Evolutionary conservation across 2,797 vertebrate genomes (phyloP).

Genomic region (Enteromius viviparus): DNA sequence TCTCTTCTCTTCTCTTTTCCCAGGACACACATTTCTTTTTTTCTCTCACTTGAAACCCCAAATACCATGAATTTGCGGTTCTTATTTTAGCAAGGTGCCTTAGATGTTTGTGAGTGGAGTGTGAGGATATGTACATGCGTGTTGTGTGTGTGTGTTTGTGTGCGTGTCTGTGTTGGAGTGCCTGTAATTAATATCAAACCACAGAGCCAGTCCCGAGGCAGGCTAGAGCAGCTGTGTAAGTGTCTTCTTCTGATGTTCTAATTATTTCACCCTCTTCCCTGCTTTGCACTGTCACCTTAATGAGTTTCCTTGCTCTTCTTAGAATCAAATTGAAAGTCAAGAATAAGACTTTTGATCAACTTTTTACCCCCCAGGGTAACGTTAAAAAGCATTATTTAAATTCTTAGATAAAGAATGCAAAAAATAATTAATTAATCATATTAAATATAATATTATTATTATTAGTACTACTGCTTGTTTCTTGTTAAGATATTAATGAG

Average conservation of each 20-base stretch:
- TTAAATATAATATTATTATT: too few species aligned
- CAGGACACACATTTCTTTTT: background rate
- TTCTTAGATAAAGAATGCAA: background rate
- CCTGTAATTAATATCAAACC: constrained; percentile 53
- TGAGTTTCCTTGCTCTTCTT: constrained; percentile 44
- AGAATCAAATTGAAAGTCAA: constrained; percentile 1
- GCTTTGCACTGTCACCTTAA: constrained; percentile 54
- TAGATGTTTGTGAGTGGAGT: constrained; percentile 2
- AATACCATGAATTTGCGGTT: constrained; percentile 32
- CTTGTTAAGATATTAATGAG: background rate
- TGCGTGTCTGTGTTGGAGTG: background rate
- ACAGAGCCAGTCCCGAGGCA: constrained; percentile 35
- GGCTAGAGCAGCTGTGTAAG: constrained; percentile 50
- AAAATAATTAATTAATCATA: background rate
- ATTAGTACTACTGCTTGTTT: background rate
- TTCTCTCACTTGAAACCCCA: background rate
- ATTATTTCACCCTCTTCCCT: constrained; percentile 64
- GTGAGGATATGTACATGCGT: background rate
- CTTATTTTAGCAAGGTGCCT: constrained; percentile 24
- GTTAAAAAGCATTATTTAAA: background rate
- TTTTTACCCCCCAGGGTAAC: background rate
- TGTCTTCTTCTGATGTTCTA: constrained; percentile 61
- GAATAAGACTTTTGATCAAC: background rate
- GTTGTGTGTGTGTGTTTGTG: too few species aligned
- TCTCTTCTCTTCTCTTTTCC: background rate